phyloP scores from a whole-genome alignment of 1,140 invertebrate genomes.

The Coelopa frigida region DNA sequence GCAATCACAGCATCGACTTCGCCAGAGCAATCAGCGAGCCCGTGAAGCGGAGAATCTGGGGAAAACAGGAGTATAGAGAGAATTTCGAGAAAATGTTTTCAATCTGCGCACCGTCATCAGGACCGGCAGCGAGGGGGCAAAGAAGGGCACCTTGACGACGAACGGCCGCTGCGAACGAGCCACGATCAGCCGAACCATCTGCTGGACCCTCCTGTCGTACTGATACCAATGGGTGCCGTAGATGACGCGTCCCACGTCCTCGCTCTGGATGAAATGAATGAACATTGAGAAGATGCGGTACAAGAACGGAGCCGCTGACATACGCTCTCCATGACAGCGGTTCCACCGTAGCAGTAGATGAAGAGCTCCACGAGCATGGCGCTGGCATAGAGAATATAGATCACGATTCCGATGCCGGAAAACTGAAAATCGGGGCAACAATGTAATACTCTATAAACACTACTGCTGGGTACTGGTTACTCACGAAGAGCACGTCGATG shows the following conservation, averaged over 20 bases:
- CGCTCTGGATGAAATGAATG: constrained; percentile 15
- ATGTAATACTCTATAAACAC: no score
- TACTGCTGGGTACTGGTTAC: no score
- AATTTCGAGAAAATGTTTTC: background rate
- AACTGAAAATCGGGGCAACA: no score
- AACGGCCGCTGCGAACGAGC: constrained; percentile 26
- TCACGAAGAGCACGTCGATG: constrained; percentile 31
- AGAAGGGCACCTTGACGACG: constrained; percentile 34
- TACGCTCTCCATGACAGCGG: constrained; percentile 33
- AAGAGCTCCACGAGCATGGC: constrained; percentile 27
- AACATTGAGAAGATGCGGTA: no score
- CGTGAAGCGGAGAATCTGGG: constrained; percentile 34
- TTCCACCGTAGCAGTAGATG: constrained; percentile 33
- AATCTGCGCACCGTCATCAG: constrained; percentile 24
- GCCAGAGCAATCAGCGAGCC: constrained; percentile 35
- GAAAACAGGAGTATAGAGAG: background rate
- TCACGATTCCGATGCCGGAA: constrained; percentile 31
- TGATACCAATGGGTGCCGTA: constrained; percentile 33
- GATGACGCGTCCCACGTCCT: constrained; percentile 20
- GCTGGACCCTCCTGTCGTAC: constrained; percentile 26
- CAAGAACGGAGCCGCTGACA: no score
- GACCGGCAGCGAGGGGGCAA: constrained; percentile 31
- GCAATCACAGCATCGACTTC: constrained; percentile 31
- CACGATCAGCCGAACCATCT: constrained; percentile 31
- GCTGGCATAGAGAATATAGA: constrained; percentile 32